These are phyloP conservation scores for Cistogaster globosa DNA, from an alignment of 2,888 invertebrate species.

Conservation along the genomic window DNA sequence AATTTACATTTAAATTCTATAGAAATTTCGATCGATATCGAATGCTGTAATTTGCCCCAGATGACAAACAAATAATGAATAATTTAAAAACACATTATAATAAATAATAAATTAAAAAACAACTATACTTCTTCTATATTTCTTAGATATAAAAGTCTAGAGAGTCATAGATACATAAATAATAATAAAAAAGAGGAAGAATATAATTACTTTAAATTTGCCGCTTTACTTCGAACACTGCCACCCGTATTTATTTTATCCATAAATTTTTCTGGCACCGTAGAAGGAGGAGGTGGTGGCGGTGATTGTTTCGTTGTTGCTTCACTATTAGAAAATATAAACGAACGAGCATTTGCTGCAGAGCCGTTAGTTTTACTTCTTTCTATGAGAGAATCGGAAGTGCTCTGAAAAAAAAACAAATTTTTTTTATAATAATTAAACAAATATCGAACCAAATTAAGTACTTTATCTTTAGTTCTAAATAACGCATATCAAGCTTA, in stretches of 20 bases:
- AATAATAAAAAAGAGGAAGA: not conserved
- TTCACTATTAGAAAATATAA: conserved; percentile 72
- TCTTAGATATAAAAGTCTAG: conserved; percentile 21
- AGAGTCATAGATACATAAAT: conserved; percentile 19
- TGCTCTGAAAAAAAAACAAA: conserved; percentile 82
- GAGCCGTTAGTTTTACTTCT: conserved; percentile 77
- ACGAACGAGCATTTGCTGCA: conserved; percentile 73
- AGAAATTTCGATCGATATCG: too few species aligned
- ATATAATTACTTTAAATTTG: conserved; percentile 80
- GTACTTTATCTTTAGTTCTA: not conserved
- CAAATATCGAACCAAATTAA: not conserved
- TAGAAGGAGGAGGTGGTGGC: conserved; percentile 73
- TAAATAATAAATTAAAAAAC: conserved; percentile 23
- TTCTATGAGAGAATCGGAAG: conserved; percentile 85
- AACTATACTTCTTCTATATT: conserved; percentile 41
- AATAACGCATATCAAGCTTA: too few species aligned
- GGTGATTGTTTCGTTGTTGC: conserved; percentile 73
- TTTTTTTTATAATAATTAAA: not conserved
- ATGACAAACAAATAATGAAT: conserved; percentile 26
- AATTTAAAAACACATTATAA: conserved; percentile 31
- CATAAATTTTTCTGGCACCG: conserved; percentile 77
- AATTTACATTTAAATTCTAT: too few species aligned
- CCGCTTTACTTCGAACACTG: conserved; percentile 81
- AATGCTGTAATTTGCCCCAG: too few species aligned
- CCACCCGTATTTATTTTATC: conserved; percentile 71